Evolutionary conservation across 2,797 vertebrate species (phyloP), one percentile per base, ranked within the genome.

Genomic region (Pseudochromis fuscus): DNA sequence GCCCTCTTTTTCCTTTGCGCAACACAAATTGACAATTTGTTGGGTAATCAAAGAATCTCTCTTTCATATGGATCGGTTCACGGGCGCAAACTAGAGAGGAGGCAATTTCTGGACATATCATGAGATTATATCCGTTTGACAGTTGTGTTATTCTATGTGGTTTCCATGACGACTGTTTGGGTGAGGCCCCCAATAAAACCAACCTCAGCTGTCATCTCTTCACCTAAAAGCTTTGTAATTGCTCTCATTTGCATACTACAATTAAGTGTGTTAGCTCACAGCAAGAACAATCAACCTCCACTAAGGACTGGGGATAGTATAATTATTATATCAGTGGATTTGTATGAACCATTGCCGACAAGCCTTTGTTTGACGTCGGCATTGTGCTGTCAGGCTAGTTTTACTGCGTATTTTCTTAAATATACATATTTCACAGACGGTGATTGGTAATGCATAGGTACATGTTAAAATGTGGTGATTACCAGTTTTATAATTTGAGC

Each of bases 211-310:
- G 97, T 98, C 97, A 98, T 97, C 96, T 95, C 95, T 96, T 98
- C 96, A 98, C 96, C 97, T 99, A 98, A 98, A 99, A 98, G 97
- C 97, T 97, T 98, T 97, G 97, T 99, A 99, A 99, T 98, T 98
- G 96, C 97, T 97, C 96, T 98, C 96, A 99, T 99, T 99, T 99
- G 97, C 98, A 99, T 99, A 98, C 95, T 95, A 97, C 97, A 99
- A 99, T 99, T 99, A 99, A 96, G 96, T 96, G 96, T 96, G 96
- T 98, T 96, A 97, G 96, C 97, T 98, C 96, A 96, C 96, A 97
- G 97, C 95, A 96, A 97, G 95, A 95, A 93, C 93, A 94, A 94
- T 94, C 94, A 94, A 96, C 96, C 96, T 96, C 95, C 95, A 96
- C 95, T 96, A 88, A 93, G 90, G 90, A 94, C 85, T 89, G 83